Conservation (phyloP, 1,140 invertebrate species). For the Drosophila simulans region DNA sequence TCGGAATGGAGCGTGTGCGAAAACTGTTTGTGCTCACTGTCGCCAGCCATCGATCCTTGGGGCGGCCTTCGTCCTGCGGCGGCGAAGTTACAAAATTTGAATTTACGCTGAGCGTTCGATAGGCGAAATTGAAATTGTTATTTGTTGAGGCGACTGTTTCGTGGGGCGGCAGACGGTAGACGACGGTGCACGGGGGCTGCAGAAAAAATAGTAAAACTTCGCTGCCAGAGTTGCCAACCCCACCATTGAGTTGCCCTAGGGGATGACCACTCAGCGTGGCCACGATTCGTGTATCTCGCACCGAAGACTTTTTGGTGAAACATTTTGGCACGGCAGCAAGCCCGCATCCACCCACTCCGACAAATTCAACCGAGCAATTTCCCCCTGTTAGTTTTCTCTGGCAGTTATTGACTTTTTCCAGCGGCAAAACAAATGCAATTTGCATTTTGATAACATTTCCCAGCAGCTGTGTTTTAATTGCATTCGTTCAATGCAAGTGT, state of each 20-base stretch:
- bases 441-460: constrained; percentile 77
- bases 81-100: constrained; percentile 67
- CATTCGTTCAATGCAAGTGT: constrained; percentile 54
- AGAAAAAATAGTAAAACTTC: constrained; percentile 41
- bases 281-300: constrained; percentile 51
- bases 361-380: constrained; percentile 2
- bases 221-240: constrained; percentile 22
- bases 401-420: constrained; percentile 68
- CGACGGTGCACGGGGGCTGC: background rate
- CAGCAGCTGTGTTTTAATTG: constrained; percentile 80
- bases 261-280: constrained; percentile 47
- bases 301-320: constrained; percentile 41
- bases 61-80: constrained; percentile 32
- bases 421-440: constrained; percentile 61
- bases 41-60: constrained; percentile 43
- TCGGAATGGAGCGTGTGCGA: constrained; percentile 38
- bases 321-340: constrained; percentile 37
- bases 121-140: constrained; percentile 82
- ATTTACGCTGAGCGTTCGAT: constrained; percentile 67
- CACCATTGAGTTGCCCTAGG: constrained; percentile 27
- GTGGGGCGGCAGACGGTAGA: background rate
- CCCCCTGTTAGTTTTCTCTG: constrained; percentile 34
- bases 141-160: constrained; percentile 60
- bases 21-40: constrained; percentile 53
- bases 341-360: background rate